Evolutionary conservation across 2,797 vertebrate genomes (phyloP).

Genomic region (Amphiprion clarkii): DNA sequence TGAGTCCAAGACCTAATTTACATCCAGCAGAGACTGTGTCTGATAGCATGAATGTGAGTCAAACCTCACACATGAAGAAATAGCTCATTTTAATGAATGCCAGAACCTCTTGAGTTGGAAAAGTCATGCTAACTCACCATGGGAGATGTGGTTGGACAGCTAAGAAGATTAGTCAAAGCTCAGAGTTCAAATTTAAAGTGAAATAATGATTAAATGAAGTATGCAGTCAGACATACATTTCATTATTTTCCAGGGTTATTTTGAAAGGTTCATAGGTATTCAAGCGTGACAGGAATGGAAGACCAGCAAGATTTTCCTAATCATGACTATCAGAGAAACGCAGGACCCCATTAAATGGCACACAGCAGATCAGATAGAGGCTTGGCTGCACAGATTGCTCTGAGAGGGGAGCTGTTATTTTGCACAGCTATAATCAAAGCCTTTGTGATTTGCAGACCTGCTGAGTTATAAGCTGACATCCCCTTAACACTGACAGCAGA

Average conservation of each 20-base stretch:
- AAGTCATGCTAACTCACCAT: not conserved
- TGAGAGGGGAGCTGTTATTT: conserved; percentile 60
- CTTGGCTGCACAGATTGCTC: conserved; percentile 47
- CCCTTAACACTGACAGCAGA: conserved; percentile 48
- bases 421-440: conserved; percentile 64
- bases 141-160: not conserved
- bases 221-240: not conserved
- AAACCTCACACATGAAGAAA: conserved; percentile 34
- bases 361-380: conserved; percentile 41
- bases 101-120: not conserved
- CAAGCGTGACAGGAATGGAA: not conserved
- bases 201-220: not conserved
- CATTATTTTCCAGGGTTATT: not conserved
- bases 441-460: conserved; percentile 52
- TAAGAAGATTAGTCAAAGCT: not conserved
- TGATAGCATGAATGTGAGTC: not conserved
- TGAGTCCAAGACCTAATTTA: conserved; percentile 44
- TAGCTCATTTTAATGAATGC: conserved; percentile 33
- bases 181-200: not conserved
- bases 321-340: conserved; percentile 24
- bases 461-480: conserved; percentile 54
- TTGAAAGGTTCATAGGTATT: not conserved
- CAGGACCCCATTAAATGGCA: conserved; percentile 35
- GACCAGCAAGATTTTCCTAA: not conserved
- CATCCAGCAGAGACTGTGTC: conserved; percentile 35